Conservation (phyloP, 2,797 vertebrate genomes). For the Miichthys miiuy region DNA sequence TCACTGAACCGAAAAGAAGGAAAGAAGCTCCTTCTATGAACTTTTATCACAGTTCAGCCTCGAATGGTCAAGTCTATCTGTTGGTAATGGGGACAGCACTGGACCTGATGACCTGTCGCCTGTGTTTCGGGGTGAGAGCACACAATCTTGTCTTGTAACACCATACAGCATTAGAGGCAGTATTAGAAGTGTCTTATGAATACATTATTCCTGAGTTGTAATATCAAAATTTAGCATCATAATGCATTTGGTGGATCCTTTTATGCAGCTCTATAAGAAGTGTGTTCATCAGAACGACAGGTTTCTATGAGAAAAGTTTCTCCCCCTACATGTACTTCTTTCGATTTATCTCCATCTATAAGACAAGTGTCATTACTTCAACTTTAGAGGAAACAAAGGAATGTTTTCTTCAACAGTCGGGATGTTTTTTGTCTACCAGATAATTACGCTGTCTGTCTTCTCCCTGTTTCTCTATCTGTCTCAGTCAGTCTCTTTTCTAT, state of each 20-base stretch:
- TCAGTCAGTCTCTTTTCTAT: not conserved
- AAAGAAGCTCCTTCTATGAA: constrained; percentile 7
- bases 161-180: not conserved
- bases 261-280: constrained; percentile 31
- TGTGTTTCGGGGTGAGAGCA: constrained; percentile 87
- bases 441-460: constrained; percentile 32
- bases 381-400: not conserved
- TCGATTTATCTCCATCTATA: constrained; percentile 16
- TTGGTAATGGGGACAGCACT: constrained; percentile 74
- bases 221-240: constrained; percentile 18
- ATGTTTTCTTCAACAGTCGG: not conserved
- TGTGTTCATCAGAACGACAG: constrained; percentile 11
- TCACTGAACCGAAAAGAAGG: constrained; percentile 22
- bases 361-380: not conserved
- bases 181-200: not conserved
- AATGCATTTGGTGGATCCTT: constrained; percentile 22
- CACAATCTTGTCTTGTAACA: constrained; percentile 9
- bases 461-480: constrained; percentile 9
- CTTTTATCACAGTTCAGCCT: not conserved
- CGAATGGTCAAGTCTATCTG: not conserved
- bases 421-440: constrained; percentile 1
- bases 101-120: constrained; percentile 75
- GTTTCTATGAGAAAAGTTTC: constrained; percentile 26
- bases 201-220: constrained; percentile 19
- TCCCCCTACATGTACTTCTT: constrained; percentile 3